Evolutionary conservation across 2,888 invertebrate species (phyloP).

Genomic region (Parelbella ahira): DNA sequence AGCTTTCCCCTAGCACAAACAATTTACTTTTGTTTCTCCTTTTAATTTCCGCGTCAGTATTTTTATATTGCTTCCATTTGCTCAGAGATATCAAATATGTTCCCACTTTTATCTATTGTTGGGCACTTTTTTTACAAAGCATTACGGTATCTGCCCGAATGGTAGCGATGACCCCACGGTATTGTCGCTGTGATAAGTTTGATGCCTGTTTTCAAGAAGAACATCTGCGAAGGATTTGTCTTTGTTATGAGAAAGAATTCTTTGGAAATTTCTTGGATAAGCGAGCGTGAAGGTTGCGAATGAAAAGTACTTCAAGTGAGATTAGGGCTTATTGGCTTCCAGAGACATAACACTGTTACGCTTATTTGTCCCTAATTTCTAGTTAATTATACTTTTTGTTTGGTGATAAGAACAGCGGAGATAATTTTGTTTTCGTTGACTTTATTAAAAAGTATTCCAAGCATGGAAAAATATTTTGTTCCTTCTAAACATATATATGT

Average conservation of each 20-base stretch:
- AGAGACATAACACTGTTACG: not conserved
- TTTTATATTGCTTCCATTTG: conserved; percentile 55
- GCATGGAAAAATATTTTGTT: too few species aligned
- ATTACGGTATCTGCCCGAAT: conserved; percentile 24
- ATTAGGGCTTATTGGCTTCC: conserved; percentile 1
- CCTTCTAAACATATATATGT: too few species aligned
- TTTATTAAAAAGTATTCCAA: too few species aligned
- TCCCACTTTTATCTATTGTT: conserved; percentile 44
- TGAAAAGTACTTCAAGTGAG: conserved; percentile 5
- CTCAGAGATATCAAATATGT: conserved; percentile 45
- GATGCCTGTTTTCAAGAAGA: conserved; percentile 28
- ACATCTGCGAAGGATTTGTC: conserved; percentile 28
- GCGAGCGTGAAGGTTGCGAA: conserved; percentile 8
- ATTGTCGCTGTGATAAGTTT: conserved; percentile 33
- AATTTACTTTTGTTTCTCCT: conserved; percentile 66
- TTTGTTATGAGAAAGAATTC: conserved; percentile 13
- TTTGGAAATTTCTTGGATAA: conserved; percentile 8
- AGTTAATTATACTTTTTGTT: not conserved
- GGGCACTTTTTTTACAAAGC: conserved; percentile 32
- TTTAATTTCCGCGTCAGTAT: conserved; percentile 65
- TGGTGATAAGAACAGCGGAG: too few species aligned
- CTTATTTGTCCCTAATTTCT: not conserved
- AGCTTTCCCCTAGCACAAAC: conserved; percentile 50
- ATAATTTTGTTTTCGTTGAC: too few species aligned
- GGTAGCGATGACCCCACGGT: conserved; percentile 20